A percentile compares a stretch with the other conserved stretches of the same genome.
Conservation (phyloP, 2,797 vertebrate species). For the Anguilla pacifica region DNA sequence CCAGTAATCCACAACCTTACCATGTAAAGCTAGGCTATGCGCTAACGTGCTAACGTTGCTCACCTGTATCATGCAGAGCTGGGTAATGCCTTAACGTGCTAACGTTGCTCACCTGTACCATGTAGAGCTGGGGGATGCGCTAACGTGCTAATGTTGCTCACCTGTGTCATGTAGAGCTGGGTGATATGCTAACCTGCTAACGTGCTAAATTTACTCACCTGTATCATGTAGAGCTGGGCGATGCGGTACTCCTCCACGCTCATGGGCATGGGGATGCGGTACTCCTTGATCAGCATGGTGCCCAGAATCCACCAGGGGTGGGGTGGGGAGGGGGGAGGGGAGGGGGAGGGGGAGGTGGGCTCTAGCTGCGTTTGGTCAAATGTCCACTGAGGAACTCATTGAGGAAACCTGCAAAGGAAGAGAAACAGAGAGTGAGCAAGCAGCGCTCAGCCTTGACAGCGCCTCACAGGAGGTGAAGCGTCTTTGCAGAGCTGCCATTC, state of each 20-base stretch:
- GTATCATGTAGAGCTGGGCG: constrained; percentile 99
- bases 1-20: constrained; percentile 77
- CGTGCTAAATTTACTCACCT: constrained; percentile 73
- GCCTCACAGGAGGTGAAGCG: background rate
- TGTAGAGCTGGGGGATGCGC: constrained; percentile 97
- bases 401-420: constrained; percentile 71
- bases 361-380: constrained; percentile 72
- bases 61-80: constrained; percentile 99
- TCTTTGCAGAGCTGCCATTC: too few species aligned
- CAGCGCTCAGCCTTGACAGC: background rate
- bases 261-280: constrained; percentile 94
- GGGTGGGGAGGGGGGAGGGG: constrained; percentile 36
- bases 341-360: constrained; percentile 38
- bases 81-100: constrained; percentile 79
- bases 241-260: constrained; percentile 99
- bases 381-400: constrained; percentile 70
- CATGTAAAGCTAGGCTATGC: constrained; percentile 93
- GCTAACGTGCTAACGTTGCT: constrained; percentile 52
- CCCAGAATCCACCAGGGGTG: constrained; percentile 32
- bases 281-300: constrained; percentile 98
- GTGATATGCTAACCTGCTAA: constrained; percentile 79
- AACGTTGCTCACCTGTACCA: constrained; percentile 88
- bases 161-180: constrained; percentile 99
- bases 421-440: constrained; percentile 22
- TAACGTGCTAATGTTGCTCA: constrained; percentile 55